A percentile compares a stretch with the other conserved stretches of the same genome.
Conservation (phyloP, 2,888 invertebrate genomes). For the Boloria euphrosyne region DNA sequence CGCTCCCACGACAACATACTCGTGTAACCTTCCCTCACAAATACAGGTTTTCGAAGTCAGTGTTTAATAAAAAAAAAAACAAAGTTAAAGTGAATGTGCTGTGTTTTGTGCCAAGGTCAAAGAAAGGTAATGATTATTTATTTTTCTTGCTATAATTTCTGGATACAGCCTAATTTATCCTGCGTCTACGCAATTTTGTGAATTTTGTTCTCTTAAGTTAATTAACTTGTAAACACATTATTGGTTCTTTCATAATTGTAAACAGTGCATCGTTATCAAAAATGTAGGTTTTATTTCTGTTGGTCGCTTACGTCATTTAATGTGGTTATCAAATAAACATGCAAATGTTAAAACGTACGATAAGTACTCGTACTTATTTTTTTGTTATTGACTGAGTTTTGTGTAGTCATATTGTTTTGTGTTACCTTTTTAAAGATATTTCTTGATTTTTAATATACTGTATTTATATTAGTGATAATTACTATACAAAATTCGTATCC, state of each 20-base stretch:
- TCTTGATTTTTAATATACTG: neutral
- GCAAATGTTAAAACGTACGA: constrained; percentile 36
- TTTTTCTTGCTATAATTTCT: neutral
- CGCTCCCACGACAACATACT: constrained; percentile 14
- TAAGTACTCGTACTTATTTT: constrained; percentile 27
- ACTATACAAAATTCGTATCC: no score
- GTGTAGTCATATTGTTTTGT: neutral
- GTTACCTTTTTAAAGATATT: neutral
- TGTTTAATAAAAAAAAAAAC: constrained; percentile 27
- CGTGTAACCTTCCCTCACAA: constrained; percentile 19
- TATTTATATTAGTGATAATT: neutral
- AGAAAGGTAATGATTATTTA: constrained; percentile 21
- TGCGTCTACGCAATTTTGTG: constrained; percentile 25
- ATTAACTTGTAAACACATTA: neutral
- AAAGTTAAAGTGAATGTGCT: constrained; percentile 25
- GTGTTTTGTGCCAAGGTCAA: constrained; percentile 25
- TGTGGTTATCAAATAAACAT: constrained; percentile 39
- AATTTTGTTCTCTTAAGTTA: neutral
- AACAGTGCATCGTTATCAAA: constrained; percentile 7
- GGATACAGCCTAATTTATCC: neutral
- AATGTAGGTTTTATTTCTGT: constrained; percentile 24
- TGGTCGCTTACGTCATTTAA: constrained; percentile 32
- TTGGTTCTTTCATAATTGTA: neutral
- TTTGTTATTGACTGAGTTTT: constrained; percentile 8
- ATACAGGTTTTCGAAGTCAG: constrained; percentile 20